Evolutionary conservation across 2,888 invertebrate species (phyloP).

Genomic region (Tipula helvola): DNA sequence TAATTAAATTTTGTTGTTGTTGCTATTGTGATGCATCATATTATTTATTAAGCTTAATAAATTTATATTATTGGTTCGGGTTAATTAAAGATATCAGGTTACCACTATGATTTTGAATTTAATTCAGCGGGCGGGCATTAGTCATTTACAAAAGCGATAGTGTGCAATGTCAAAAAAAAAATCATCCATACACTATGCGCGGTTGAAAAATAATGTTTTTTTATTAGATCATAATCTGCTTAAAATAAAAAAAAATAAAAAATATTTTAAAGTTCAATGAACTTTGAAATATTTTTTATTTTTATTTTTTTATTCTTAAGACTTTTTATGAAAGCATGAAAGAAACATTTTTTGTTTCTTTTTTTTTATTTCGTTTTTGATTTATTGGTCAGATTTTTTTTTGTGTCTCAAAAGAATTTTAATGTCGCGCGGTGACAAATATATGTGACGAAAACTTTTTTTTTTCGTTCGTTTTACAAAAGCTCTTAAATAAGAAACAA

Average conservation of each 20-base stretch:
- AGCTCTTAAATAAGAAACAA: no score
- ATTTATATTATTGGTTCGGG: background rate
- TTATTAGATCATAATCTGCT: background rate
- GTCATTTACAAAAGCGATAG: no score
- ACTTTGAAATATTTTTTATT: background rate
- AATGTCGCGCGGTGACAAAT: background rate
- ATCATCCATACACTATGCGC: background rate
- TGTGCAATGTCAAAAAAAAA: no score
- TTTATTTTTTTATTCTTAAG: background rate
- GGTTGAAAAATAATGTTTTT: background rate
- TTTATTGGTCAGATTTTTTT: background rate
- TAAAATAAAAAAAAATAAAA: background rate
- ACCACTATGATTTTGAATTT: background rate
- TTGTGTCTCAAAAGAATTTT: background rate
- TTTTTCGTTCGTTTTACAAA: background rate
- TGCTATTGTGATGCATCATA: background rate
- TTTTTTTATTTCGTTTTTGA: background rate
- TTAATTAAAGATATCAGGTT: background rate
- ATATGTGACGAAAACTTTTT: background rate
- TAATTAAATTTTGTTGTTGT: background rate
- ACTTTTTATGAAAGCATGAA: background rate
- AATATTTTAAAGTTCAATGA: background rate
- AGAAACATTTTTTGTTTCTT: background rate
- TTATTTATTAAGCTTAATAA: background rate
- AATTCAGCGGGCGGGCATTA: no score